Base-by-base conservation (phyloP, 1,140 invertebrate species). In the Procambarus virginalis region DNA sequence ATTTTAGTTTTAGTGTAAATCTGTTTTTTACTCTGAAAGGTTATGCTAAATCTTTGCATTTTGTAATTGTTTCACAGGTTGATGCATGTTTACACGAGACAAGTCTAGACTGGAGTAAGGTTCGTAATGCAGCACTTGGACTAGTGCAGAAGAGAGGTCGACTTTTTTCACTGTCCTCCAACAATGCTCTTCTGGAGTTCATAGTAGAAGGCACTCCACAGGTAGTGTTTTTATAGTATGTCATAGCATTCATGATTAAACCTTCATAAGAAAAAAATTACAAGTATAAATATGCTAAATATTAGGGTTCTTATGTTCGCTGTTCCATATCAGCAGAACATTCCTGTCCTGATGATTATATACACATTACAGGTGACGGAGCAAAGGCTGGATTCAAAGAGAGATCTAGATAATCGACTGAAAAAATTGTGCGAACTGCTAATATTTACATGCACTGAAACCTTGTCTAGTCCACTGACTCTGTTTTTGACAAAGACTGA, bases 101-200 rank as follows among this genome's bases (percentile, higher is more conserved):
- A 5, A 93, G 94, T 51, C 90, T 95, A 48, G 95, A 95, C 92
- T 95, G 95, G 93, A 95, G 93, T 91, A 92, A 91, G 49, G 75
- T 92, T 9, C 86, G 55, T 94, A 94, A 94, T 93, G 95, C 94
- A 78, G 98, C 98, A 0, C 96, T 97, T 93, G 96, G 97, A 14
- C 93, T 99, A 1, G 93, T 99, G 1, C 97, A 98, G 92, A 97
- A 97, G 92, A 96, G 97, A 75, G 96, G 96, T 46, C 96, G 97
- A 92, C 95, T 99, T 20, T 99, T 99, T 93, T 96, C 96, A 0
- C 94, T 99, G 84, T 97, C 96, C 92, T 97, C 96, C 45, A 99
- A 97, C 93, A 99, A 99, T 94, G 96, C 98, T 0, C 93, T 99
- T 58, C 94, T 99, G 14, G 98, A 99, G 93, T 99, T 99, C 93